Evolutionary conservation across 2,888 invertebrate species (phyloP), one percentile per base, ranked within the genome.

Genomic region (Noctuana brunneofusca): DNA sequence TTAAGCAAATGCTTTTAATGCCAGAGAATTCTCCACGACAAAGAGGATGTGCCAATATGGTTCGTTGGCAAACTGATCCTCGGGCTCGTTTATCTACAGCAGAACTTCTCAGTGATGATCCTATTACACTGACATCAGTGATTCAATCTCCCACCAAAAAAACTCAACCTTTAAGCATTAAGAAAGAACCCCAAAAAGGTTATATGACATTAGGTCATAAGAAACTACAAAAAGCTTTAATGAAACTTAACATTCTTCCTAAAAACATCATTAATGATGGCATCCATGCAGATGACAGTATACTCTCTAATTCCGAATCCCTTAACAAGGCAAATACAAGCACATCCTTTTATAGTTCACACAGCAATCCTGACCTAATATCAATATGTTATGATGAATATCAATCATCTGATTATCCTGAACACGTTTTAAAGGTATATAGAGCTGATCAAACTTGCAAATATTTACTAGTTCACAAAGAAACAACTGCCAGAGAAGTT

Each of bases 401-500:
- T 55, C 93, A 95, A 71, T 93, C 95, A 58, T 93, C 95, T 12
- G 97, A 97, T 84, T 97, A 96, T 84, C 98, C 99, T 2, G 99
- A 99, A 84, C 98, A 99, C 89, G 99, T 99, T 32, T 93, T 99
- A 52, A 99, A 99, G 92, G 96, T 97, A 58, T 99, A 95, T 89
- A 97, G 96, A 91, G 96, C 97, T 27, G 99, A 99, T 89, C 99
- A 99, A 92, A 97, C 97, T 43, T 99, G 97, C 93, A 99, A 99
- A 91, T 99, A 98, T 90, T 94, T 99, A 69, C 93, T 98, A 67
- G 97, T 99, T 64, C 97, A 98, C 84, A 98, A 98, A 92, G 98
- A 96, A 81, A 96, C 96, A 24, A 96, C 96, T 38, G 96, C 96
- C 6, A 95, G 96, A 78, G 96, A 96, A 85, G 98, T 99, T 60